Evolutionary conservation across 2,797 vertebrate genomes (phyloP).

Genomic region (Melanogrammus aeglefinus): DNA sequence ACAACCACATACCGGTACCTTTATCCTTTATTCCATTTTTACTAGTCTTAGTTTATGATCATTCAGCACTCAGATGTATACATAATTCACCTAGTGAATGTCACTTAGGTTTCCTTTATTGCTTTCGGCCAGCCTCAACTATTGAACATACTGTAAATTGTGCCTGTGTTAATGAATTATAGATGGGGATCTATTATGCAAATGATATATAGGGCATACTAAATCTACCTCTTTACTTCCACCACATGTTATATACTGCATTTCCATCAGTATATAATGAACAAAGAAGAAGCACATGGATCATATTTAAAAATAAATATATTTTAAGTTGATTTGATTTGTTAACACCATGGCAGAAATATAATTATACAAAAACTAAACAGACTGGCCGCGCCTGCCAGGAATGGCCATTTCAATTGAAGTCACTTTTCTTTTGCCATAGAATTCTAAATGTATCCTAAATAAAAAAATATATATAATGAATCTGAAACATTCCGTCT

Average conservation of each 20-base stretch:
- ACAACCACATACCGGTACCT: neutral
- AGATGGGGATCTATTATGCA: constrained; percentile 23
- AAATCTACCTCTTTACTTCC: constrained; percentile 27
- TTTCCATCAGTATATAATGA: constrained; percentile 27
- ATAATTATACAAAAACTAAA: constrained; percentile 30
- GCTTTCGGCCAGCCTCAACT: constrained; percentile 14
- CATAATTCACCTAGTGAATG: neutral
- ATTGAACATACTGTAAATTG: constrained; percentile 20
- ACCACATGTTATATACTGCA: constrained; percentile 42
- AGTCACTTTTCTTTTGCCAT: constrained; percentile 16
- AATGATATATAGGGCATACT: constrained; percentile 9
- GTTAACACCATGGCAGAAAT: constrained; percentile 21
- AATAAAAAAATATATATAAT: constrained; percentile 23
- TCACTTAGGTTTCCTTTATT: constrained; percentile 18
- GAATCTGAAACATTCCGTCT: constrained; percentile 44
- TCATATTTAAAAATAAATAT: constrained; percentile 14
- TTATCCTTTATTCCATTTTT: neutral
- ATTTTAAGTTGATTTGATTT: constrained; percentile 15
- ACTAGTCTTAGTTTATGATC: neutral
- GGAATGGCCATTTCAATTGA: constrained; percentile 22
- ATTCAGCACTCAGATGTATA: neutral
- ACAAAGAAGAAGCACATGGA: constrained; percentile 4
- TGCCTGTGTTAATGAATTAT: constrained; percentile 22
- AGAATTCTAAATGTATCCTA: constrained; percentile 12
- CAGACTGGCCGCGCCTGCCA: constrained; percentile 23